A percentile compares a stretch with the other conserved stretches of the same genome.
phyloP scores from a whole-genome alignment of 2,113 vertebrate genomes.

The Apus apus region DNA sequence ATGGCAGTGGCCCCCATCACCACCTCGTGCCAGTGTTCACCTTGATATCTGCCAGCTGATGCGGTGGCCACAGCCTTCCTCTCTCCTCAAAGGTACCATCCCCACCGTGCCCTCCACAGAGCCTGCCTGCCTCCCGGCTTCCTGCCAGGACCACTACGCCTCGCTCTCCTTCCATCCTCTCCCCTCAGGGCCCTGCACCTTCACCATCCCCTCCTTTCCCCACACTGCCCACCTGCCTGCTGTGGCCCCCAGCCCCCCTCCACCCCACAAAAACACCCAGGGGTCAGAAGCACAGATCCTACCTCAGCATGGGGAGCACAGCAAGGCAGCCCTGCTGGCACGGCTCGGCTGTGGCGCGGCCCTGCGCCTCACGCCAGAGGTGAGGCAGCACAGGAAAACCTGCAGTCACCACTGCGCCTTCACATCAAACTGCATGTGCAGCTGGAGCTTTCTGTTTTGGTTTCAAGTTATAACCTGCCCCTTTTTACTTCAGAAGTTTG shows the following conservation, averaged over 20 bases:
- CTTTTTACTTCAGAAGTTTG: neutral
- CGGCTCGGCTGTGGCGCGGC: rapidly evolving
- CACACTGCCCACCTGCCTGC: rapidly evolving
- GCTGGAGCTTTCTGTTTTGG: neutral
- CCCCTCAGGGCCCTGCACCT: neutral
- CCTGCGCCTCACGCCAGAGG: rapidly evolving
- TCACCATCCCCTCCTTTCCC: neutral
- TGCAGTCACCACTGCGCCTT: rapidly evolving
- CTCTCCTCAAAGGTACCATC: neutral
- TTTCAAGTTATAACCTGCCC: neutral
- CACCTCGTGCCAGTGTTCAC: rapidly evolving
- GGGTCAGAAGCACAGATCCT: neutral
- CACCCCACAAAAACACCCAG: rapidly evolving
- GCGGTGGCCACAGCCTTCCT: neutral
- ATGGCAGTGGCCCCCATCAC: too few relatives aligned
- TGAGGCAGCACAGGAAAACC: neutral
- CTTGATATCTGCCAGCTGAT: rapidly evolving
- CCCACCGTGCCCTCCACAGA: rapidly evolving
- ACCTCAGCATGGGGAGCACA: neutral
- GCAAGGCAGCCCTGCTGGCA: rapidly evolving
- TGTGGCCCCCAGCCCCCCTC: neutral
- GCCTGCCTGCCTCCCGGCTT: neutral
- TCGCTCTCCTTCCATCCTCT: neutral
- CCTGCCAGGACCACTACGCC: neutral
- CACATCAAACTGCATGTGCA: rapidly evolving